These are phyloP conservation scores for Pseudochaenichthys georgianus DNA, from an alignment of 2,797 vertebrate genomes.

Conservation along the genomic window DNA sequence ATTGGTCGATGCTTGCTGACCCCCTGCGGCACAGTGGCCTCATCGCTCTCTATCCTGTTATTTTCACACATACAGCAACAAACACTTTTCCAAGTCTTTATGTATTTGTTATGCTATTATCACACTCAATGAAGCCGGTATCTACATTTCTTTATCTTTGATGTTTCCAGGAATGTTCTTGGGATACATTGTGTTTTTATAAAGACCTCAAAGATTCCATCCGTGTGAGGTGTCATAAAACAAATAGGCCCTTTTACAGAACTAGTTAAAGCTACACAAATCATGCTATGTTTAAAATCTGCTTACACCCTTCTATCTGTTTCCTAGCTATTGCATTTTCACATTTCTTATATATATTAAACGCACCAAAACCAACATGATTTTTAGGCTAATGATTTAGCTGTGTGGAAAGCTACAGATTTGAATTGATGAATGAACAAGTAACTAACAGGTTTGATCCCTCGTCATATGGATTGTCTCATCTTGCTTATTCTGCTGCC, in stretches of 20 bases:
- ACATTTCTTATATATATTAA: no score
- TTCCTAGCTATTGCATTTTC: background rate
- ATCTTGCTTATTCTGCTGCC: slow-evolving; percentile 13
- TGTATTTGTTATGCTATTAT: background rate
- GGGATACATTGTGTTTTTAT: background rate
- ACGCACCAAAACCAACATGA: no score
- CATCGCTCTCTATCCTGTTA: background rate
- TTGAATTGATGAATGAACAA: no score
- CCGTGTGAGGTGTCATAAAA: background rate
- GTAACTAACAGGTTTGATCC: background rate
- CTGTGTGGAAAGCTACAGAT: no score
- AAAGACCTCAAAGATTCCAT: background rate
- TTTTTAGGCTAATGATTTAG: no score
- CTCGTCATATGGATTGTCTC: background rate
- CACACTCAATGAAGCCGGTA: background rate
- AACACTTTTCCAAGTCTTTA: background rate
- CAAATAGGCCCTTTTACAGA: background rate
- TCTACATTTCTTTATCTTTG: background rate
- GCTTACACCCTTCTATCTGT: background rate
- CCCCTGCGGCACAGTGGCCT: no score
- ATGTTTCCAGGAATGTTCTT: background rate
- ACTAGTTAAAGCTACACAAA: background rate
- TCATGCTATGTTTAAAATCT: background rate
- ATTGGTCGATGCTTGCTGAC: no score
- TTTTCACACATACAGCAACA: background rate